A percentile compares a stretch with the other conserved stretches of the same genome.
phyloP scores from a whole-genome alignment of 2,888 invertebrate species.

The Agonopterix alstromeriana region DNA sequence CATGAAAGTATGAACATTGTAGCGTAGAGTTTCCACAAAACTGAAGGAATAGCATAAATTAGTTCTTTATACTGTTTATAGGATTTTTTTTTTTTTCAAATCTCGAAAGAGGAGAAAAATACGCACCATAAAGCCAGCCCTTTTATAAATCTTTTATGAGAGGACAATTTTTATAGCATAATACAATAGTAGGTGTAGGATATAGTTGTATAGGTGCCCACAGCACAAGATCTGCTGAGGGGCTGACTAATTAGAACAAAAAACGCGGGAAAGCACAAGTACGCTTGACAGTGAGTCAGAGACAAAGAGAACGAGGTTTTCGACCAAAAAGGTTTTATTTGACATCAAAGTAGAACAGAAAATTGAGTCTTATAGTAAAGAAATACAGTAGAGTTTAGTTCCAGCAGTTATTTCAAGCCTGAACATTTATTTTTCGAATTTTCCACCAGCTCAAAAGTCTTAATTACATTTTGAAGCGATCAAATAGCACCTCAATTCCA shows the following conservation, averaged over 20 bases:
- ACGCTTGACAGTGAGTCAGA: constrained; percentile 73
- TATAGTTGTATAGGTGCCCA: not conserved
- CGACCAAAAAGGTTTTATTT: constrained; percentile 52
- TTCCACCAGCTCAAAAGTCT: constrained; percentile 14
- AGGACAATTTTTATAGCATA: no score
- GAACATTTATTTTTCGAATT: constrained; percentile 50
- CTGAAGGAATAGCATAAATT: no score
- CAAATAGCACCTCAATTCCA: no score
- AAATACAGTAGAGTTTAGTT: constrained; percentile 36
- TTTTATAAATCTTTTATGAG: no score
- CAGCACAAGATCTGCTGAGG: constrained; percentile 38
- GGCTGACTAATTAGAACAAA: constrained; percentile 75
- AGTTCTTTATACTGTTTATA: no score
- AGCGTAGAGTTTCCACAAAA: no score
- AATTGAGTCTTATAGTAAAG: constrained; percentile 3
- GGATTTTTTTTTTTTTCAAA: no score
- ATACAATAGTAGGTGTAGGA: not conserved
- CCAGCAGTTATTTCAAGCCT: constrained; percentile 33
- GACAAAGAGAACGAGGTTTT: constrained; percentile 61
- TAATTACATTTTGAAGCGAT: no score
- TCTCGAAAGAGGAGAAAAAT: no score
- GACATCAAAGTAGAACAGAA: constrained; percentile 8
- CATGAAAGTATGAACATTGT: no score
- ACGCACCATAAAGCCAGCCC: not conserved
- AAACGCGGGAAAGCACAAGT: constrained; percentile 75